Percentiles rank a stretch among this genome's conserved stretches.
Evolutionary conservation across 1,140 invertebrate species (phyloP).

Genomic region (Calephelis nemesis): DNA sequence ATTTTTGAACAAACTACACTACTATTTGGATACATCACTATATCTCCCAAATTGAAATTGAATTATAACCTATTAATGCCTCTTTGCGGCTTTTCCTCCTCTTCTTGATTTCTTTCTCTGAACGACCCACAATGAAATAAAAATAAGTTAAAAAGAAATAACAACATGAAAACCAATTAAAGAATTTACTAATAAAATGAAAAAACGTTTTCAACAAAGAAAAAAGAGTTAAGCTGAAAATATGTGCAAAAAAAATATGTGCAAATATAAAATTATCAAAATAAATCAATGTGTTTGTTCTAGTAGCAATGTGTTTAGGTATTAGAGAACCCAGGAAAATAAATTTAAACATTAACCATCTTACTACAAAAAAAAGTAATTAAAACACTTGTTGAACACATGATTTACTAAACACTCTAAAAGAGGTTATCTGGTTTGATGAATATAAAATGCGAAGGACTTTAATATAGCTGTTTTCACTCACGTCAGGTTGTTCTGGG

Average conservation of each 20-base stretch:
- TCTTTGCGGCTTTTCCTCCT: background rate
- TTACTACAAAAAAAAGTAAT: too few species aligned
- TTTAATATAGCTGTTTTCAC: background rate
- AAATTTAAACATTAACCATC: too few species aligned
- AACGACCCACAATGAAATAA: background rate
- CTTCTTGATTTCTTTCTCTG: conserved; percentile 1
- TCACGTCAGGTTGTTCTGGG: conserved; percentile 45
- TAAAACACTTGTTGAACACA: too few species aligned
- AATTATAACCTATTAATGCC: conserved; percentile 9
- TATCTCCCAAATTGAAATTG: too few species aligned
- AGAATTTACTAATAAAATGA: too few species aligned
- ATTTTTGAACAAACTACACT: background rate
- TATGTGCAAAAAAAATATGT: background rate
- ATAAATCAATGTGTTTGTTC: too few species aligned
- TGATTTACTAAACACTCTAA: too few species aligned
- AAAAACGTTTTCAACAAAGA: too few species aligned
- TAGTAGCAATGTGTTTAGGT: too few species aligned
- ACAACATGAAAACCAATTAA: background rate
- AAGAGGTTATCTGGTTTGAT: too few species aligned
- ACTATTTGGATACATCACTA: background rate
- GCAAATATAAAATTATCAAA: too few species aligned
- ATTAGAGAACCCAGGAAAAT: too few species aligned
- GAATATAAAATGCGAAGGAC: background rate
- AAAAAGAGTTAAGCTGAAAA: background rate
- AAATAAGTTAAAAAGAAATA: background rate